These are phyloP conservation scores for Huso huso DNA, from an alignment of 2,797 vertebrate genomes.

Conservation along the genomic window DNA sequence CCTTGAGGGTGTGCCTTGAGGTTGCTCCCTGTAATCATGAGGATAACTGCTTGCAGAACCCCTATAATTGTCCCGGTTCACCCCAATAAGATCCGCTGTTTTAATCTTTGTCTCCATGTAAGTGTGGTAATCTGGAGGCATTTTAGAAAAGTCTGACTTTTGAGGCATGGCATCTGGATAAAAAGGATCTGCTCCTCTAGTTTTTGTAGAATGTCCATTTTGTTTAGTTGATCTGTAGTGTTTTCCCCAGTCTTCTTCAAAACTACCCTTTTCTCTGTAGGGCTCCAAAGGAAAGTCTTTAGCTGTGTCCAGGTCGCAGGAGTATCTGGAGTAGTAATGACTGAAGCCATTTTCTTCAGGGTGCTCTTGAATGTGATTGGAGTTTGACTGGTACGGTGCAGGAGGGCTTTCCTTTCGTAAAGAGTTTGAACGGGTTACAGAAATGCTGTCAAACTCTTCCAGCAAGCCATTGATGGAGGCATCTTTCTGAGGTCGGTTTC, in stretches of 20 bases:
- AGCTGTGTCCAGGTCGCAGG: conserved; percentile 79
- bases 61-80: conserved; percentile 77
- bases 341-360: conserved; percentile 86
- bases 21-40: conserved; percentile 82
- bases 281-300: conserved; percentile 67
- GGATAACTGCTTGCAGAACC: conserved; percentile 75
- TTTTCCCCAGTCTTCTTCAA: conserved; percentile 69
- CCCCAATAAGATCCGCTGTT: conserved; percentile 55
- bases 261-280: conserved; percentile 55
- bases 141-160: conserved; percentile 70
- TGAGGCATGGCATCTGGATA: conserved; percentile 82
- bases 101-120: conserved; percentile 80
- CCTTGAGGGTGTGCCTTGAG: conserved; percentile 70
- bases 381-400: conserved; percentile 65
- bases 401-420: conserved; percentile 90
- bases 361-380: conserved; percentile 47
- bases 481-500: conserved; percentile 85
- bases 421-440: conserved; percentile 92
- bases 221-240: conserved; percentile 74
- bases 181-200: conserved; percentile 67
- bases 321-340: conserved; percentile 82
- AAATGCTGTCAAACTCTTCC: conserved; percentile 96
- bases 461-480: conserved; percentile 89
- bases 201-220: conserved; percentile 75
- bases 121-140: conserved; percentile 77